phyloP scores from a whole-genome alignment of 2,888 invertebrate species.

The Cephus pygmeus region DNA sequence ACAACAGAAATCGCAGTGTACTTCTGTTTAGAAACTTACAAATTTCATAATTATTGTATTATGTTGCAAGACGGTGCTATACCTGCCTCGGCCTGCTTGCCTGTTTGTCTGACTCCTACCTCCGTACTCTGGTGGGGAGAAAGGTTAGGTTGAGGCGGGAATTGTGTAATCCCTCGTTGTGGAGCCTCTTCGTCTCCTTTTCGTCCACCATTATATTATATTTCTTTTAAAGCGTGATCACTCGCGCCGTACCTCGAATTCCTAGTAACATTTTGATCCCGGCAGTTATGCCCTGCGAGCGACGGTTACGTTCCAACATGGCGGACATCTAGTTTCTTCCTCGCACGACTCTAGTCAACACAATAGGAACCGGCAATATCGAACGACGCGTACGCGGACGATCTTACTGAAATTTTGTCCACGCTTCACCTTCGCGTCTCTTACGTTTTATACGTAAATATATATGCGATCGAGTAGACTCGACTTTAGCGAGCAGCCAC shows the following conservation, averaged over 20 bases:
- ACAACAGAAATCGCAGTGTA: constrained; percentile 31
- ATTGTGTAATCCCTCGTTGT: constrained; percentile 57
- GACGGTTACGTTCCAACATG: too few relatives aligned
- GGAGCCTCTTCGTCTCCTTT: constrained; percentile 50
- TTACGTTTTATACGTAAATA: too few relatives aligned
- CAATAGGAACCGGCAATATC: too few relatives aligned
- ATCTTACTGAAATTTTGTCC: too few relatives aligned
- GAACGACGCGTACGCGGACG: too few relatives aligned
- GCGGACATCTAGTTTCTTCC: too few relatives aligned
- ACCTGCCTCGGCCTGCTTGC: constrained; percentile 31
- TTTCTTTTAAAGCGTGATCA: not conserved
- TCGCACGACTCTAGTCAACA: too few relatives aligned
- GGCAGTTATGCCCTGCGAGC: too few relatives aligned
- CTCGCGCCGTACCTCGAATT: not conserved
- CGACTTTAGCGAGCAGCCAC: too few relatives aligned
- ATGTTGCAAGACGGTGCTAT: constrained; percentile 58
- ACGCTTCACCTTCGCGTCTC: too few relatives aligned
- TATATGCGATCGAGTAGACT: too few relatives aligned
- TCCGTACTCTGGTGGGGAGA: constrained; percentile 44
- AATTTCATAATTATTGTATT: constrained; percentile 66
- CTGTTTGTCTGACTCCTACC: constrained; percentile 42
- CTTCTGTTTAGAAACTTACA: constrained; percentile 61
- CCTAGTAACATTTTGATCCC: not conserved
- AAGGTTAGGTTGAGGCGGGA: constrained; percentile 60
- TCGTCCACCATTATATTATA: constrained; percentile 20